Base-by-base conservation (phyloP, 2,797 vertebrate species). In the Chloroceryle amazona region DNA sequence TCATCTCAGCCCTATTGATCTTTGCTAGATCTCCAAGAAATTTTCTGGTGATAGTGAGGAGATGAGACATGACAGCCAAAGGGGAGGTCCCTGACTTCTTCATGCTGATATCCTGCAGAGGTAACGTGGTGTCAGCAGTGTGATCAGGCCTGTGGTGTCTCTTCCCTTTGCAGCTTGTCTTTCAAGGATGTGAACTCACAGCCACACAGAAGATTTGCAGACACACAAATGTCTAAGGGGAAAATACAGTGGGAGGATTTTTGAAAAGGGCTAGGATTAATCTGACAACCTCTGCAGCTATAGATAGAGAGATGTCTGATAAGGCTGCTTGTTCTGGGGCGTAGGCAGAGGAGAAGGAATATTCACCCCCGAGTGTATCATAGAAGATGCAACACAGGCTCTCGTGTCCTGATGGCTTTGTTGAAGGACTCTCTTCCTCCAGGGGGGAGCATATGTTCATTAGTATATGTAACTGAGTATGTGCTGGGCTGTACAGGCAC, bases 241-340 rank as follows among this genome's bases (percentile, higher is more conserved):
- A 68, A 92, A 80, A 91, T 6, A 83, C 2, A 60, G 90, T 83
- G 86, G 87, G 89, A 0, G 51, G 91, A 70, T 89, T 97, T 95
- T 75, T 93, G 70, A 86, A 63, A 91, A 92, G 73, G 93, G 35
- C 58, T 66, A 5, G 81, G 81, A 92, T 91, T 89, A 79, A 85
- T 87, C 65, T 90, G 57, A 47, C 91, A 93, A 58, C 61, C 72
- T 94, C 93, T 93, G 82, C 58, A 80, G 87, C 61, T 92, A 65
- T 35, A 82, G 60, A 61, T 47, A 75, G 72, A 76, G 68, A 73
- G 47, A 39, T 42, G 80, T 70, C 93, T 95, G 92, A 79, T 90
- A 35, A 75, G 74, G 33, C 51, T 76, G 62, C 46, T 49, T 41
- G 12, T 10, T 55, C 31, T 6, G 80, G 74, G 60, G 20, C 0